These are phyloP conservation scores for Onchidella celtica DNA, from an alignment of 2,888 invertebrate genomes.

Conservation along the genomic window DNA sequence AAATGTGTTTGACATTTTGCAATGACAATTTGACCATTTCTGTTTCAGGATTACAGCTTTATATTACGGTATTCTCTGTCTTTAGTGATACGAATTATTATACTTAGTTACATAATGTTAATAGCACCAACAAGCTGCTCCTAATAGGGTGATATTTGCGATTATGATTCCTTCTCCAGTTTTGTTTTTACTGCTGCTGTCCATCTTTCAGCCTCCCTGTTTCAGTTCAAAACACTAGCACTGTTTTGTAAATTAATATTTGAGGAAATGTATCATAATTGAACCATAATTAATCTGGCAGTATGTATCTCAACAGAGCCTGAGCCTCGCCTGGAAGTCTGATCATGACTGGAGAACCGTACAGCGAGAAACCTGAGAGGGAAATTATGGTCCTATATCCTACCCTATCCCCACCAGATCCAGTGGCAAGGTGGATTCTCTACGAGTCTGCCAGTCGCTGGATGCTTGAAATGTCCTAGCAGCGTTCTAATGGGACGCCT, in stretches of 20 bases:
- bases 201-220: neutral
- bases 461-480: slow-evolving; percentile 22
- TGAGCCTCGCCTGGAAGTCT: slow-evolving; percentile 43
- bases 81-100: too few relatives aligned
- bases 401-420: slow-evolving; percentile 13
- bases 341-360: slow-evolving; percentile 51
- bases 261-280: too few relatives aligned
- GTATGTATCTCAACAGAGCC: slow-evolving; percentile 44
- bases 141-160: neutral
- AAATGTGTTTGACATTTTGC: too few relatives aligned
- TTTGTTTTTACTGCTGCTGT: neutral
- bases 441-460: slow-evolving; percentile 41
- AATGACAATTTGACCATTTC: too few relatives aligned
- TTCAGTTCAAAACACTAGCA: neutral
- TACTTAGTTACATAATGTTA: too few relatives aligned
- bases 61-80: too few relatives aligned
- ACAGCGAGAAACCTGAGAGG: slow-evolving; percentile 47
- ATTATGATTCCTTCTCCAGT: too few relatives aligned
- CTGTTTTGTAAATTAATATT: too few relatives aligned
- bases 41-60: too few relatives aligned
- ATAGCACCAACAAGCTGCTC: neutral
- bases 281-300: slow-evolving; percentile 12
- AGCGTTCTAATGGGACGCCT: neutral
- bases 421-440: slow-evolving; percentile 44
- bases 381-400: slow-evolving; percentile 5